Conservation (phyloP, 2,888 invertebrate genomes). For the Caenorhabditis sulstoni region DNA sequence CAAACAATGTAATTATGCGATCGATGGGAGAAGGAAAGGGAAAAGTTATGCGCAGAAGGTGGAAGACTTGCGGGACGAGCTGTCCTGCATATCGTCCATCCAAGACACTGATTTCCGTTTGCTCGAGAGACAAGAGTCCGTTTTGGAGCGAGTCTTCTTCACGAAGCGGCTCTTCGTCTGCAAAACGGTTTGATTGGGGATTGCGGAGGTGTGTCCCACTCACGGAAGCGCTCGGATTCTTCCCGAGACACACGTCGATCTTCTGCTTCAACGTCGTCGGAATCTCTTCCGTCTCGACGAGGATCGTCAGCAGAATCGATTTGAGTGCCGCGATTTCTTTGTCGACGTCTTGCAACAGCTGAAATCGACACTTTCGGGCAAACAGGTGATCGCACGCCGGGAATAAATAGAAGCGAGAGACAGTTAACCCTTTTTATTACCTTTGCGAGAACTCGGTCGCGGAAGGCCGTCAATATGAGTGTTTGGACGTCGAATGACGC, state of each 20-base stretch:
- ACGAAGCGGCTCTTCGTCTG: conserved; percentile 1
- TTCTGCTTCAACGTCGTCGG: conserved; percentile 27
- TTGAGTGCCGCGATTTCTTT: conserved; percentile 53
- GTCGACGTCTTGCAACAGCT: conserved; percentile 53
- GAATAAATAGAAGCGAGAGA: conserved; percentile 48
- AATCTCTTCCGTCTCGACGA: conserved; percentile 59
- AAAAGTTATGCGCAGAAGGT: conserved; percentile 45
- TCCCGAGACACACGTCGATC: conserved; percentile 46
- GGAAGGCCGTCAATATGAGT: conserved; percentile 63
- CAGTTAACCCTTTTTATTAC: conserved; percentile 46
- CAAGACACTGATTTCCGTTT: conserved; percentile 55
- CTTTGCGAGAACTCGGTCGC: conserved; percentile 64
- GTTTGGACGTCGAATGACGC: conserved; percentile 59
- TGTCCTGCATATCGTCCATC: conserved; percentile 54
- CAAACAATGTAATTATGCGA: neutral
- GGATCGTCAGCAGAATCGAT: conserved; percentile 60
- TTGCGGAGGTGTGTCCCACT: too few relatives aligned
- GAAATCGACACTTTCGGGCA: conserved; percentile 34
- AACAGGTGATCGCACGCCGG: conserved; percentile 9
- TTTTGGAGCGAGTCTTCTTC: conserved; percentile 52
- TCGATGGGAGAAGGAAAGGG: conserved; percentile 8
- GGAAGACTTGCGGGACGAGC: conserved; percentile 44
- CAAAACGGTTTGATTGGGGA: conserved; percentile 6
- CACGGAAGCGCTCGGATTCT: conserved; percentile 9
- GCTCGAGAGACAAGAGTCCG: conserved; percentile 46